phyloP scores from a whole-genome alignment of 30 jellyfish, hydroid and myxozoan species.

The Sanderia malayensis region DNA sequence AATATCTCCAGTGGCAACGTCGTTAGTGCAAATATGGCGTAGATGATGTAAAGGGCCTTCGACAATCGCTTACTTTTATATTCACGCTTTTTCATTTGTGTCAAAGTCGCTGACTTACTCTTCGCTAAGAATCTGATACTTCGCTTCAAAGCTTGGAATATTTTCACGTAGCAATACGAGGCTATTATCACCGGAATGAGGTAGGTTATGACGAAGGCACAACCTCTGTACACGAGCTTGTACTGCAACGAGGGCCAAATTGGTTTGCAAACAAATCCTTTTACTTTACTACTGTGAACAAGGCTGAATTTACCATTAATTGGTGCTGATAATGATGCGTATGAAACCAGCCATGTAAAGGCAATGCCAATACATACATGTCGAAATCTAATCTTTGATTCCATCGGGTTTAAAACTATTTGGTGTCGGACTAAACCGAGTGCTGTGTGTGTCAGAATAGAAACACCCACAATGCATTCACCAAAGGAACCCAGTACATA shows the following conservation, averaged over 20 bases:
- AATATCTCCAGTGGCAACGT: conserved; percentile 74
- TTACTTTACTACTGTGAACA: conserved; percentile 24
- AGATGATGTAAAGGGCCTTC: conserved; percentile 63
- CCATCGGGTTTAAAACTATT: conserved; percentile 51
- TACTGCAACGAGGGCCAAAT: conserved; percentile 54
- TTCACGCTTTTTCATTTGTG: conserved; percentile 46
- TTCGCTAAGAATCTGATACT: conserved; percentile 34
- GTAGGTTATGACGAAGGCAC: conserved; percentile 55
- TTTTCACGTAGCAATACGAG: conserved; percentile 58
- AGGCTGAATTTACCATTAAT: conserved; percentile 55
- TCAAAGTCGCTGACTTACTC: conserved; percentile 35
- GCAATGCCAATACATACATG: conserved; percentile 46
- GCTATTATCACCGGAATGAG: conserved; percentile 67
- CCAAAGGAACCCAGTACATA: conserved; percentile 58
- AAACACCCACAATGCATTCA: conserved; percentile 83
- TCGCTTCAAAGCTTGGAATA: conserved; percentile 31
- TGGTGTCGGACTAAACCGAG: conserved; percentile 60
- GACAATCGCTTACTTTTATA: conserved; percentile 65
- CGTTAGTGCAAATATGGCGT: conserved; percentile 47
- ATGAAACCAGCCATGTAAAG: conserved; percentile 64
- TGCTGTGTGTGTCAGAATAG: conserved; percentile 80
- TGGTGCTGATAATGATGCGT: conserved; percentile 59
- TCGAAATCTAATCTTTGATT: conserved; percentile 18
- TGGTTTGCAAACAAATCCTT: conserved; percentile 51
- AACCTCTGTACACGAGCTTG: conserved; percentile 49